Conservation (phyloP, 2,113 vertebrate genomes). For the Dipodomys merriami region DNA sequence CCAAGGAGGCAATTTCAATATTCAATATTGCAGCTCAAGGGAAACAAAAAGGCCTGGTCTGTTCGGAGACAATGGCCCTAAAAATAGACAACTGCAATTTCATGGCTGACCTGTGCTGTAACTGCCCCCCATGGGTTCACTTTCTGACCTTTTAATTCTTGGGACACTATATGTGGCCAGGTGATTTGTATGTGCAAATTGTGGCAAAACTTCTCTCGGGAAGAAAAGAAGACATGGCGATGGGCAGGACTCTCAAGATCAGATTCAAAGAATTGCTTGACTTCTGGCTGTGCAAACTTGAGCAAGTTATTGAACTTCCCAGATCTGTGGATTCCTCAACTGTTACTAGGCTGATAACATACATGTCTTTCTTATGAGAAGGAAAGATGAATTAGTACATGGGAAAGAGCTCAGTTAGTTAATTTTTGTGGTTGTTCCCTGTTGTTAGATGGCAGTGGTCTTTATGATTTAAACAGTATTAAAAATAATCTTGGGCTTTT, state of each 20-base stretch:
- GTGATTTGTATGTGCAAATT: not conserved
- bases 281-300: not conserved
- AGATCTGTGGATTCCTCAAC: not conserved
- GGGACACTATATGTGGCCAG: not conserved
- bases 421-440: not conserved
- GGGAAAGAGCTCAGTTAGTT: constrained; percentile 10
- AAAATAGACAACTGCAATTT: constrained; percentile 56
- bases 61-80: not conserved
- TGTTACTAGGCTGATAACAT: not conserved
- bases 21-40: constrained; percentile 15
- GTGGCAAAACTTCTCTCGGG: not conserved
- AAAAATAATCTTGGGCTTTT: not conserved
- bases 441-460: not conserved
- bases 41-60: constrained; percentile 60
- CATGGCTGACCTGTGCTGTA: constrained; percentile 62
- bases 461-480: constrained; percentile 1
- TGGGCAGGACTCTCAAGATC: not conserved
- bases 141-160: constrained; percentile 34
- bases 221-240: not conserved
- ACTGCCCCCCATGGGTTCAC: constrained; percentile 22
- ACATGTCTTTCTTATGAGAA: not conserved
- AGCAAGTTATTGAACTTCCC: not conserved
- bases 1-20: constrained; percentile 65
- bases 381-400: not conserved
- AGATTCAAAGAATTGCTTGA: not conserved